These are phyloP conservation scores for Thymallus thymallus DNA, from an alignment of 2,113 vertebrate species.

Conservation along the genomic window DNA sequence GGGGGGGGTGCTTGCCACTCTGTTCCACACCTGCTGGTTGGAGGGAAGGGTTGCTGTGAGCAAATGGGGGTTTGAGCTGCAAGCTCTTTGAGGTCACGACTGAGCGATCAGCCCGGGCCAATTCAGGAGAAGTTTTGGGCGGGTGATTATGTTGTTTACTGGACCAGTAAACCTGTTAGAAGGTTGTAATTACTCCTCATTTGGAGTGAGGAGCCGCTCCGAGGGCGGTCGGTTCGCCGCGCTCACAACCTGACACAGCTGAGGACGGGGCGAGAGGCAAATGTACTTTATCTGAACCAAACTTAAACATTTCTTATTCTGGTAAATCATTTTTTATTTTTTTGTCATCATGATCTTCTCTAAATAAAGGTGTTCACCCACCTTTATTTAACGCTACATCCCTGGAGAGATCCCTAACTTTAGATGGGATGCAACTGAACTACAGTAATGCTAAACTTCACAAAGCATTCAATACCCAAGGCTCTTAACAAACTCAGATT, in stretches of 20 bases:
- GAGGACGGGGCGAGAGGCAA: neutral
- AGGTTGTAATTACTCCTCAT: slow-evolving; percentile 93
- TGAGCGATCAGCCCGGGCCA: neutral
- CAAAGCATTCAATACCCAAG: too few species aligned
- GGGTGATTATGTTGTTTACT: slow-evolving; percentile 94
- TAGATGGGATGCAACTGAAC: too few species aligned
- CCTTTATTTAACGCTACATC: too few species aligned
- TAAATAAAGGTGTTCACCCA: too few species aligned
- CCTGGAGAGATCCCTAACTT: too few species aligned
- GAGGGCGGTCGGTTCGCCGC: neutral
- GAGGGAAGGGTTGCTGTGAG: neutral
- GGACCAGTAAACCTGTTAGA: slow-evolving; percentile 91
- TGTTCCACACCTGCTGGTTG: neutral
- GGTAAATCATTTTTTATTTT: too few species aligned
- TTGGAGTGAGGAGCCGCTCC: slow-evolving; percentile 71
- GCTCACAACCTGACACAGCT: neutral
- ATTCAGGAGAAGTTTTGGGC: slow-evolving; percentile 70
- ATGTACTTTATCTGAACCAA: too few species aligned
- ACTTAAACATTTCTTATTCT: too few species aligned
- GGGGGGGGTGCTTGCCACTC: neutral
- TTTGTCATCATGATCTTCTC: too few species aligned
- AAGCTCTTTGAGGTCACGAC: neutral
- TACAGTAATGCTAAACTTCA: too few species aligned
- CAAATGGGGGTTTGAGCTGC: neutral
- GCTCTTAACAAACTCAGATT: too few species aligned